Evolutionary conservation across 2,797 vertebrate genomes (phyloP).

Genomic region (Picus viridis): DNA sequence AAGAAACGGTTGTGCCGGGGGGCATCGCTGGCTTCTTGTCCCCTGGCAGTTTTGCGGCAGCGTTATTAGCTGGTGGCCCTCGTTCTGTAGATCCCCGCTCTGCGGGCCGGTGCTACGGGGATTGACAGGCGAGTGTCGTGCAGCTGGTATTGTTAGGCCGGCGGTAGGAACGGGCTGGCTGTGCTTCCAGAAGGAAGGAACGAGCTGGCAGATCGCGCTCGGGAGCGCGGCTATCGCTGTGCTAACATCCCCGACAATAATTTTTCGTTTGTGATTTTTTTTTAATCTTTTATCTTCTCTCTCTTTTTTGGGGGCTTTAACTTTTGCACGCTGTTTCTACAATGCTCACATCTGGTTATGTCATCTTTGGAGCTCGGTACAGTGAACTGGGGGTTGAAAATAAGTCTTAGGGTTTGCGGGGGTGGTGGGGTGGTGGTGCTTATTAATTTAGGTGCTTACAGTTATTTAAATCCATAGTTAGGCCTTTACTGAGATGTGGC

Average conservation of each 20-base stretch:
- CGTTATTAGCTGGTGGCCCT: no score
- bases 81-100: not conserved
- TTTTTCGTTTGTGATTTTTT: not conserved
- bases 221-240: not conserved
- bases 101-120: not conserved
- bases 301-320: not conserved
- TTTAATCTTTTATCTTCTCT: no score
- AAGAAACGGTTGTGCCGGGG: not conserved
- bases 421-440: no score
- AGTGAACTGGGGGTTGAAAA: not conserved
- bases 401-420: not conserved
- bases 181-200: not conserved
- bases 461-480: not conserved
- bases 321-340: not conserved
- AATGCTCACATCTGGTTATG: not conserved
- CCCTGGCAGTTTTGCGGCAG: not conserved
- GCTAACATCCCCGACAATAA: not conserved
- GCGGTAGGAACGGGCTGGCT: not conserved
- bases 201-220: not conserved
- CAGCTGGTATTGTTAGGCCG: fast-evolving
- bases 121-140: fast-evolving
- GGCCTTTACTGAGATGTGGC: not conserved
- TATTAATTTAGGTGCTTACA: not conserved
- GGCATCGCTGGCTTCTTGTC: not conserved
- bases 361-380: not conserved